Evolutionary conservation across 2,113 vertebrate species (phyloP), one percentile per base, ranked within the genome.

Genomic region (Crotalus helleri): DNA sequence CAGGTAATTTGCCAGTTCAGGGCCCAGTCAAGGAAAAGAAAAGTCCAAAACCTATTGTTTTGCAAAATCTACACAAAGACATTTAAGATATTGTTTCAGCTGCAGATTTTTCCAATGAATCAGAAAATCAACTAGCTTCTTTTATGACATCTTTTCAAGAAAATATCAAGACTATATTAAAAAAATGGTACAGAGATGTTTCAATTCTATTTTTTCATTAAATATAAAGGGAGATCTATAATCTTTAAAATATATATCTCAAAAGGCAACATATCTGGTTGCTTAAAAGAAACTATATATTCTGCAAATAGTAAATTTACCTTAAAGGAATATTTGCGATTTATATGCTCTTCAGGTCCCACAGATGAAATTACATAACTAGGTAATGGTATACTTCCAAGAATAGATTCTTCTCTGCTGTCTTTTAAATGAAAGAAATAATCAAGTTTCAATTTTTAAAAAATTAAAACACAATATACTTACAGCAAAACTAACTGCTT

Each of bases 321-420:
- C 99, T 99, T 99, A 96, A 99, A 99, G 92, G 99, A 98, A 92
- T 99, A 99, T 96, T 99, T 99, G 95, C 99, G 99, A 97, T 98
- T 99, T 94, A 99, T 99, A 85, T 99, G 99, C 97, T 99, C 99
- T 91, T 99, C 99, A 0, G 98, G 97, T 92, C 98, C 98, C 93
- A 99, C 98, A 0, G 99, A 98, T 23, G 99, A 98, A 92, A 99
- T 98, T 69, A 99, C 98, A 0, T 99, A 99, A 97, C 99, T 99
- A 94, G 99, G 99, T 94, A 99, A 96, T 29, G 99, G 99, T 93
- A 99, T 99, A 97, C 99, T 99, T 1, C 99, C 99, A n/a, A 99
- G 97, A 92, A 99, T 98, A 0, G 97, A 98, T 97, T 99, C 99
- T 96, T 99, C 99, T 98, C 99, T 98, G 97, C 99, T 99, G 96